Base-by-base conservation (phyloP, 2,888 invertebrate genomes). In the Oligia strigilis region DNA sequence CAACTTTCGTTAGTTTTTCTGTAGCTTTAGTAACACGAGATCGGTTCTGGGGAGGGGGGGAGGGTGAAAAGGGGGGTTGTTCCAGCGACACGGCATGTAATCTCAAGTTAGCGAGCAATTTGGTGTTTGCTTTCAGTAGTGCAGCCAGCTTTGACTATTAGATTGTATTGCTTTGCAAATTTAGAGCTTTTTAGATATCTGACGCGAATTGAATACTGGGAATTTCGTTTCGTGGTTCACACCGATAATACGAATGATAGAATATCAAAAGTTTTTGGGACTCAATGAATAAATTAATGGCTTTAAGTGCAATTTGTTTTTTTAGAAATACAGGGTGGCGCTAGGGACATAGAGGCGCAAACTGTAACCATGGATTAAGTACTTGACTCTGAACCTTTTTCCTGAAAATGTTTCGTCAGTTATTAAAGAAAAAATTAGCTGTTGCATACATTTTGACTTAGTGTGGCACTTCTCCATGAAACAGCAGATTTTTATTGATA, bases 41-140 rank as follows among this genome's bases (percentile, higher is more conserved):
- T 90, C 84, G 85, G 88, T 82, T 90, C 85, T 85, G 85, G 76
- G 52, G 85, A 78, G 64, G 74, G 81, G 80, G 55, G 73, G 81
- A 72, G 72, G 72, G 66, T 60, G 72, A 40, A 64, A 67, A 14
- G 58, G 70, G 65, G 23, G 60, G 40, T 58, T 72, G 66, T 71
- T 66, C 86, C 88, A 90, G 89, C 92, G 93, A 92, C 92, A 90
- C 92, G 92, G 92, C 92, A 88, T 94, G 94, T 95, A 95, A 95
- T 95, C 95, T 94, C 92, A 93, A 95, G 94, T 95, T 94, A 94
- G 94, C 93, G 93, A 95, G 94, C 95, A 95, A 95, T 95, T 95
- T 95, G 94, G 95, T 95, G 95, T 95, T 95, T 94, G 94, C 94
- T 95, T 94, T 95, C 95, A 93, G 89, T 94, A 92, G 90, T 91